Evolutionary conservation across 1,140 invertebrate species (phyloP).

Genomic region (Eriocheir sinensis): DNA sequence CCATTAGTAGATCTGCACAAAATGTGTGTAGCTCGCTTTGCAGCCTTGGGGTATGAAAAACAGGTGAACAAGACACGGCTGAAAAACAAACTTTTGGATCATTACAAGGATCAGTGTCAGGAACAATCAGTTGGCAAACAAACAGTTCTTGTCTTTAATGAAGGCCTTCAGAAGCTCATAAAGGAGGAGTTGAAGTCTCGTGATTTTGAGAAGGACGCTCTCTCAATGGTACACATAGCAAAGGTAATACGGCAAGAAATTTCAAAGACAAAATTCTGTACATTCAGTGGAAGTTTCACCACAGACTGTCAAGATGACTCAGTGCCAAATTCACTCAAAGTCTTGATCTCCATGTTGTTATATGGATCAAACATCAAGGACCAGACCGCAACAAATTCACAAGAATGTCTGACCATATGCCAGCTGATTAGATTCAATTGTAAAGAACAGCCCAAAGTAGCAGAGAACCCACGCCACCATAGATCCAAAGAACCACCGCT

Average conservation of each 20-base stretch:
- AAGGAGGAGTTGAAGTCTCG: constrained; percentile 11
- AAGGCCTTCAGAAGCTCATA: constrained; percentile 20
- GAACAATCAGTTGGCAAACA: too few relatives aligned
- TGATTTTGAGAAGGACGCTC: neutral
- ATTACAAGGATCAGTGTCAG: constrained; percentile 30
- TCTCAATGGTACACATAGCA: constrained; percentile 16
- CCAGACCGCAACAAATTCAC: constrained; percentile 33
- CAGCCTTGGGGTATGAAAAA: too few relatives aligned
- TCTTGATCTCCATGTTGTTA: constrained; percentile 41
- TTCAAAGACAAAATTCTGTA: constrained; percentile 19
- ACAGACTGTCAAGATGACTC: constrained; percentile 27
- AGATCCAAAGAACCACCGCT: constrained; percentile 38
- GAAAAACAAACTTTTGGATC: constrained; percentile 8
- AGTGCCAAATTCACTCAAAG: constrained; percentile 38
- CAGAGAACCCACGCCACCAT: neutral
- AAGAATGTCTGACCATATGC: constrained; percentile 42
- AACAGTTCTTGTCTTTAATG: too few relatives aligned
- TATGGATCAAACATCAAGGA: constrained; percentile 49
- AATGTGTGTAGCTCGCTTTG: too few relatives aligned
- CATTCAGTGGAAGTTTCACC: constrained; percentile 42
- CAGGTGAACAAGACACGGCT: too few relatives aligned
- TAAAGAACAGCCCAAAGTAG: constrained; percentile 32
- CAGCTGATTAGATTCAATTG: constrained; percentile 43
- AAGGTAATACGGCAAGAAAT: constrained; percentile 37
- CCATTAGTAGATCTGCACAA: too few relatives aligned